Base-by-base conservation (phyloP, 2,888 invertebrate genomes). In the Herminia tarsipennalis region DNA sequence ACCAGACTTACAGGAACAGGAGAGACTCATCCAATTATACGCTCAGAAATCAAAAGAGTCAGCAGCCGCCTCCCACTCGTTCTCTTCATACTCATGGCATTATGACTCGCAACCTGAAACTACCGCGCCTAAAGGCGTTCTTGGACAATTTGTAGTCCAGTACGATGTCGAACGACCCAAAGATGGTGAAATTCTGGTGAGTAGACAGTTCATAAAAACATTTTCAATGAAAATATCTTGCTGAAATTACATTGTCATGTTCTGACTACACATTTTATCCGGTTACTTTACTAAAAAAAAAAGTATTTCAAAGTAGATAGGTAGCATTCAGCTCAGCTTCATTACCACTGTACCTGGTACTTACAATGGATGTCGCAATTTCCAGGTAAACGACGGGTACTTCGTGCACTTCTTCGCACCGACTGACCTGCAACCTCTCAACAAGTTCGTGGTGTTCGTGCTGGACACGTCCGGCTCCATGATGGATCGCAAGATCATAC, bases 341-440 rank as follows among this genome's bases (percentile, higher is more conserved):
- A n/a, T n/a, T n/a, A n/a, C n/a, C n/a, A n/a, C n/a, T n/a, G n/a
- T n/a, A n/a, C n/a, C n/a, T n/a, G n/a, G n/a, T n/a, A n/a, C n/a
- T n/a, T n/a, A n/a, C n/a, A n/a, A n/a, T n/a, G n/a, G n/a, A n/a
- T n/a, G n/a, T n/a, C n/a, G n/a, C n/a, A n/a, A n/a, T 50, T 62
- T 81, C 2, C 70, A 94, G 91, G 90, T 94, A 0, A 93, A 94
- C 67, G 94, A 94, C 57, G 95, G 95, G 0, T 95, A 95, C 78
- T 96, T 96, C 80, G 94, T 95, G 0, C 95, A 96, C 69, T 95
- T 95, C 84, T 95, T 95, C 76, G 93, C 95, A 4, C 95, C 95
- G 0, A 76, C 83, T 2, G 89, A 93, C 14, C 75, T 94, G 46
- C 83, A 89, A 12, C 91, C 94, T 1, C 81, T 95, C 30, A 90